phyloP scores from a whole-genome alignment of 2,113 vertebrate genomes.

The Sylvietta virens region DNA sequence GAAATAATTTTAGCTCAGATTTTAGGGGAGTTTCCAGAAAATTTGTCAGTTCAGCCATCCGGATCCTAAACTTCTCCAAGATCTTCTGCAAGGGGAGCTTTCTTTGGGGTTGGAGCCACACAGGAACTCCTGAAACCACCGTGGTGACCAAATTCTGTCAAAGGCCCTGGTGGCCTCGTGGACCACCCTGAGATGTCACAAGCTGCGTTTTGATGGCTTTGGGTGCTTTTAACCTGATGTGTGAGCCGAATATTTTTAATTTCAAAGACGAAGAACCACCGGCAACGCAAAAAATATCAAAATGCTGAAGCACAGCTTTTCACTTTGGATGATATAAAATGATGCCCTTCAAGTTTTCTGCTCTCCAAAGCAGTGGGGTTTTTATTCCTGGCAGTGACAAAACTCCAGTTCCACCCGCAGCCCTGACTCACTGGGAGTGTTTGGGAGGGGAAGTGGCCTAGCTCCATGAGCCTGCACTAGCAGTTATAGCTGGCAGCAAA shows the following conservation, averaged over 20 bases:
- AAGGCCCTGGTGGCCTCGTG: not conserved
- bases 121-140: not conserved
- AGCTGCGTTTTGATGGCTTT: not conserved
- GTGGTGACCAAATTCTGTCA: rapidly evolving
- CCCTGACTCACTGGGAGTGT: conserved; percentile 47
- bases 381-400: conserved; percentile 29
- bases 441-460: conserved; percentile 39
- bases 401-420: conserved; percentile 39
- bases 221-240: not conserved
- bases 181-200: not conserved
- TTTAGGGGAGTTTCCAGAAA: conserved; percentile 57
- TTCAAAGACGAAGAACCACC: not conserved
- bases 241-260: not conserved
- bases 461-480: conserved; percentile 9
- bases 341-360: not conserved
- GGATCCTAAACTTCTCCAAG: not conserved
- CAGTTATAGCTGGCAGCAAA: conserved; percentile 40
- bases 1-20: conserved; percentile 56
- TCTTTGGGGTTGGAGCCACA: not conserved
- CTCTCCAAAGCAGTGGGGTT: not conserved
- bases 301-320: not conserved
- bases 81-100: not conserved
- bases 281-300: not conserved
- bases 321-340: not conserved
- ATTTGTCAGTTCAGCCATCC: conserved; percentile 44